Percentiles rank a stretch among this genome's conserved stretches.
phyloP scores from a whole-genome alignment of 2,888 invertebrate species.

The Ectropis crepuscularia region DNA sequence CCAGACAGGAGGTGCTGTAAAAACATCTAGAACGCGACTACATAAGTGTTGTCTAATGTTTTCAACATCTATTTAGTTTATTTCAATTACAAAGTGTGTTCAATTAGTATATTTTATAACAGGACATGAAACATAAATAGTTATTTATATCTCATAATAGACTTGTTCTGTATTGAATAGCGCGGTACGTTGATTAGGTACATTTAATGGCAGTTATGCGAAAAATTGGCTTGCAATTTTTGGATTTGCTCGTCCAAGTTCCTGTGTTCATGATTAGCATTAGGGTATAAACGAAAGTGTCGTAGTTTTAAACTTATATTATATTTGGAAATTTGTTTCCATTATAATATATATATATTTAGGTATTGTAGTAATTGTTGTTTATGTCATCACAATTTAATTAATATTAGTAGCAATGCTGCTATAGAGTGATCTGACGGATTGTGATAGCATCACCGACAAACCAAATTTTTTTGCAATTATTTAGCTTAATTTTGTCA shows the following conservation, averaged over 20 bases:
- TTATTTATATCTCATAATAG: conserved; percentile 8
- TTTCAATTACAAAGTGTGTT: conserved; percentile 36
- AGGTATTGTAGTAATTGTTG: conserved; percentile 39
- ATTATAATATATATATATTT: conserved; percentile 23
- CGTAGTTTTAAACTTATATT: conserved; percentile 47
- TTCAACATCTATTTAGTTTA: not conserved
- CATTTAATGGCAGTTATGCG: conserved; percentile 21
- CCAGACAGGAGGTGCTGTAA: not conserved
- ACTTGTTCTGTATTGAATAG: conserved; percentile 16
- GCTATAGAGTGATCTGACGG: conserved; percentile 34
- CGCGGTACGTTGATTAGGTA: conserved; percentile 16
- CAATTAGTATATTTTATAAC: conserved; percentile 36
- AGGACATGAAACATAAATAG: conserved; percentile 14
- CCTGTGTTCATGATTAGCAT: conserved; percentile 75
- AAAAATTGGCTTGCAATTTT: conserved; percentile 59
- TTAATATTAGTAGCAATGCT: conserved; percentile 16
- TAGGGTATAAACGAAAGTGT: conserved; percentile 53
- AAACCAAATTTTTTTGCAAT: conserved; percentile 42
- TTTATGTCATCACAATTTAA: conserved; percentile 50
- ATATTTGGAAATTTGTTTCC: conserved; percentile 46
- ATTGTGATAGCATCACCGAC: conserved; percentile 52
- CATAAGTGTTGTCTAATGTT: no score
- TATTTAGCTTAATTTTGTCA: conserved; percentile 53
- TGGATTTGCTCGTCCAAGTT: conserved; percentile 69
- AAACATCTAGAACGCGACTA: not conserved